Evolutionary conservation across 2,888 invertebrate species (phyloP), one percentile per base, ranked within the genome.

Genomic region (Aspidapion aeneum): DNA sequence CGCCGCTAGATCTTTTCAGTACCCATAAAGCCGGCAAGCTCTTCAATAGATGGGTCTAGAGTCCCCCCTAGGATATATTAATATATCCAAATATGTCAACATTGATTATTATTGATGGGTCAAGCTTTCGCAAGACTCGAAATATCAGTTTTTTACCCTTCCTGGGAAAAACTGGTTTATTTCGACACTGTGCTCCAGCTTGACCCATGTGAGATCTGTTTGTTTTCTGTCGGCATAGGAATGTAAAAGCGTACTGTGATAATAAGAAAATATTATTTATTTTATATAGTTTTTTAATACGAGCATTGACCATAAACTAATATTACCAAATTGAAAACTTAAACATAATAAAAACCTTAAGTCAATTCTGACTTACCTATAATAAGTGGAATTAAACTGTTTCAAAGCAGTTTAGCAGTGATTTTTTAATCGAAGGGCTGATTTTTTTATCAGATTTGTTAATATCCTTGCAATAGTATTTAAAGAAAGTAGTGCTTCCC

Each of bases 141-240:
- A 52, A 52, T 52, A 52, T 7, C 5, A 7, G 54, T 52, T 52
- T 52, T 59, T 50, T 51, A 52, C 50, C 52, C 59, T 59, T 18
- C 18, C 21, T 21, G 60, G 54, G 60, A 54, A 60, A 60, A 60
- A 60, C 60, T 20, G n/a, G n/a, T n/a, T 3, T 52, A 20, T 52
- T 52, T 52, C n/a, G n/a, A 7, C 5, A 7, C 54, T 52, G 54
- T 51, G 21, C 21, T 51, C 51, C 20, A 12, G 51, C 51, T 50
- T 50, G 59, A 59, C 59, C 59, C 52, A 18, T 52, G 1, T 61
- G 63, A 63, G 63, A 63, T 21, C 54, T 63, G 54, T 63, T 63
- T 63, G 63, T 16, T 56, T 7, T 52, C 54, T 52, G 54, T 18
- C 54, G 54, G 54, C 54, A 18, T 9, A 18, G 16, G 16, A 16